Evolutionary conservation across 53 echinoderm and acorn worm genomes (phyloP).

Genomic region (Stichopus horrens): DNA sequence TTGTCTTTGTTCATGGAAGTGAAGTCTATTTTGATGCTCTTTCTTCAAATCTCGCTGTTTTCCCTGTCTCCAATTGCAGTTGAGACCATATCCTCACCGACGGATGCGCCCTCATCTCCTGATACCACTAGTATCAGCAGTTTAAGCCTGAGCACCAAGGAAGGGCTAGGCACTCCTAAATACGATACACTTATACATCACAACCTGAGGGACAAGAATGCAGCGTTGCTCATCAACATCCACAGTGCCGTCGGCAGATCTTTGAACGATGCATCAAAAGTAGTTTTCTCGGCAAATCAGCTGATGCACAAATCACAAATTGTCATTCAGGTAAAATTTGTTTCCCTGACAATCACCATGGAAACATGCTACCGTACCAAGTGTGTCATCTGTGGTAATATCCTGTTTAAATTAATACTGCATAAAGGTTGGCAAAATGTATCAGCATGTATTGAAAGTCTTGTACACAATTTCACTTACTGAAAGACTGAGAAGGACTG

Average conservation of each 20-base stretch:
- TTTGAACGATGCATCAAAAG: conserved; percentile 61
- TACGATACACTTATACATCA: conserved; percentile 89
- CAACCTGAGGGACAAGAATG: conserved; percentile 83
- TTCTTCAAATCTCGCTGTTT: neutral
- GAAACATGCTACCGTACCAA: too few species aligned
- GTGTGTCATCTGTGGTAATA: too few species aligned
- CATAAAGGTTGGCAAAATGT: neutral
- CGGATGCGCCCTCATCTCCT: conserved; percentile 19
- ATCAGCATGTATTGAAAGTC: too few species aligned
- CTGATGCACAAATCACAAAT: conserved; percentile 74
- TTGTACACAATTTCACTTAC: too few species aligned
- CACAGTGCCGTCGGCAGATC: conserved; percentile 66
- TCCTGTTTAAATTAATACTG: too few species aligned
- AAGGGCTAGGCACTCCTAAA: conserved; percentile 54
- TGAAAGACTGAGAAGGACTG: too few species aligned
- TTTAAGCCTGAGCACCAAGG: conserved; percentile 3
- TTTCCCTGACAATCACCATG: too few species aligned
- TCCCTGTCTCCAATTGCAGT: conserved; percentile 34
- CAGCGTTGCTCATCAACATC: conserved; percentile 66
- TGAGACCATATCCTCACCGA: conserved; percentile 33
- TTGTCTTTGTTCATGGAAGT: too few species aligned
- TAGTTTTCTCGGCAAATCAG: conserved; percentile 70
- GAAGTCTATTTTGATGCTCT: too few species aligned
- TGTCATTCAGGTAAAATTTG: conserved; percentile 69
- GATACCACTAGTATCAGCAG: conserved; percentile 39